Base-by-base conservation (phyloP, 2,797 vertebrate genomes). In the Cichlasoma orientale region DNA sequence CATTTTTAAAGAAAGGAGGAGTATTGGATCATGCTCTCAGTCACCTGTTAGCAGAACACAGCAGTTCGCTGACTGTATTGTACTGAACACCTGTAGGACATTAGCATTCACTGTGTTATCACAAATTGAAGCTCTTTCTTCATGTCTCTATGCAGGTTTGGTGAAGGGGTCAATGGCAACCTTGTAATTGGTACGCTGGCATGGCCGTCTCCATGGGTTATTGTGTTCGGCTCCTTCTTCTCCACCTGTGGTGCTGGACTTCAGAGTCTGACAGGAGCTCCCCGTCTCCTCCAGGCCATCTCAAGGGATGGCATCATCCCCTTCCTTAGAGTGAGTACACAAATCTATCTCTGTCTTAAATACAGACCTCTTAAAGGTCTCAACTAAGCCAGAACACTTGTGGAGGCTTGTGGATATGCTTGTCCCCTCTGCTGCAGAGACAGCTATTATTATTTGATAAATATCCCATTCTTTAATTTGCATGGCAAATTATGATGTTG, bases 141-240 rank as follows among this genome's bases (percentile, higher is more conserved):
- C 4, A 1, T 23, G 27, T 63, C 52, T 56, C 31, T 25, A 75
- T 4, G 0, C 93, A 99, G 98, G 93, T 99, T 99, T 80, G 98
- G 98, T 1, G 98, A 99, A 94, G 98, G 97, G 0, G 98, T 99
- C 70, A 97, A 93, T 0, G 98, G 98, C 61, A 99, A 99, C 91
- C 93, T 99, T 89, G 98, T 99, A 84, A 98, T 99, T n/a, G 98
- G 98, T 38, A 99, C 98, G 0, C 92, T 99, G 86, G 97, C 98
- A 0, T 99, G 98, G 98, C 98, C 98, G 0, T 98, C 97, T 2
- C 98, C 98, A 0, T 99, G 98, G 98, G 98, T 99, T 81, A 99
- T 99, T n/a, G 98, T 99, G 88, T 96, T 99, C 2, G 98, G 98
- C 18, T 99, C 98, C 33, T 98, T 99, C 93, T 99, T 99, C 90